Evolutionary conservation across 1,140 invertebrate species (phyloP), one percentile per base, ranked within the genome.

Genomic region (Philopotamus ludificatus): DNA sequence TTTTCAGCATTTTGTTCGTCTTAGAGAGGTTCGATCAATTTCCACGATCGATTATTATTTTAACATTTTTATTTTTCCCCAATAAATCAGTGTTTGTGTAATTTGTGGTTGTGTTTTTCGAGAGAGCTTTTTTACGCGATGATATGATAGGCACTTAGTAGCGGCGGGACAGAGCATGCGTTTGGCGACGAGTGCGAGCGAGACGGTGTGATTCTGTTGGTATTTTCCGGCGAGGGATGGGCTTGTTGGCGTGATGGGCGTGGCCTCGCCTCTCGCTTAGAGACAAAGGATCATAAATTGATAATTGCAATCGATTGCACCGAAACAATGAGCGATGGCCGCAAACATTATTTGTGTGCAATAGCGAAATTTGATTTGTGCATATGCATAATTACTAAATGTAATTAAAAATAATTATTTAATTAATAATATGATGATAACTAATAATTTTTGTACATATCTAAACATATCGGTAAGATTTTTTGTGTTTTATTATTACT

Each of bases 201-300:
- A 34, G 25, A 51, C 21, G 22, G 21, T 18, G n/a, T 2, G 9
- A 51, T 7, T 18, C 22, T 20, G 18, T 18, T 51, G 9, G n/a
- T 20, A 3, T 10, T 12, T 20, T 51, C 12, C 18, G 18, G 25
- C 4, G 25, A 22, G 49, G 49, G 49, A 20, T 51, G 49, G 25
- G 49, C 49, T 51, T 51, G 20, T 22, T 21, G 15, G 25, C n/a
- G 22, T 22, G 22, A 25, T 20, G 22, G 49, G 49, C 49, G 49
- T 15, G 22, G 49, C 25, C 49, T 20, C 16, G 49, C 16, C 49
- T 20, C 16, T 51, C 16, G 28, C 28, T 12, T 12, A 34, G 28
- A 34, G 28, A 34, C 28, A 34, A 34, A 34, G 28, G 28, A 34
- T 34, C 28, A 34, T 34, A 34, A 34, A 34, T 34, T 7, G 28